Percentiles rank a stretch among this genome's conserved stretches.
Conservation (phyloP, 2,797 vertebrate genomes). For the Carcharodon carcharias region DNA sequence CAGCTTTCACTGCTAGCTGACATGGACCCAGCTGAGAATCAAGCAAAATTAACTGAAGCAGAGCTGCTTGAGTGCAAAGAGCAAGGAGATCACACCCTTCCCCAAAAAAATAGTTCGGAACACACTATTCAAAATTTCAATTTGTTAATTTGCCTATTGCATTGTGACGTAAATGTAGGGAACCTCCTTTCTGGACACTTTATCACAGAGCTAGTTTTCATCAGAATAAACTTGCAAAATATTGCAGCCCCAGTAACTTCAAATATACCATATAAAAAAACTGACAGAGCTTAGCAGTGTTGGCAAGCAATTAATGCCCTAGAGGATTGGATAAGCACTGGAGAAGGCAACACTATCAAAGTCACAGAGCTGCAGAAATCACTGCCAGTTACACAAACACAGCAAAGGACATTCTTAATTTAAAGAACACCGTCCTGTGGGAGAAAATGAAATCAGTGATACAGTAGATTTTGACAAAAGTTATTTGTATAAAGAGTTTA, state of each 20-base stretch:
- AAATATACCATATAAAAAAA: background rate
- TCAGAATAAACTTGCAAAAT: constrained; percentile 16
- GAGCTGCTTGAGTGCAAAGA: background rate
- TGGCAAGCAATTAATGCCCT: background rate
- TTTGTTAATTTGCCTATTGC: background rate
- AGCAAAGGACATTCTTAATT: background rate
- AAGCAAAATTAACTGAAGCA: background rate
- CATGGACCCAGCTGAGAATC: background rate
- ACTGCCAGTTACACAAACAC: background rate
- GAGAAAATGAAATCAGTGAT: background rate
- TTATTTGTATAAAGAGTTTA: background rate
- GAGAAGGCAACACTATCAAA: constrained; percentile 1
- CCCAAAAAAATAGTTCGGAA: background rate
- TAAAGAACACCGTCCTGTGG: background rate
- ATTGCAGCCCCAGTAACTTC: background rate
- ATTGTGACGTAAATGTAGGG: background rate
- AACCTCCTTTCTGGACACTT: background rate
- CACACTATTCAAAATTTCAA: background rate
- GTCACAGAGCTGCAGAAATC: background rate
- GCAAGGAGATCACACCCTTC: background rate
- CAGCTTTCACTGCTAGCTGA: background rate
- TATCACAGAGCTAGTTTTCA: background rate
- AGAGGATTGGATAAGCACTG: background rate
- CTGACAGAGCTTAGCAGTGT: constrained; percentile 1
- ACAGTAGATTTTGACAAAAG: background rate